phyloP scores from a whole-genome alignment of 2,113 vertebrate species.

The Ahaetulla prasina region DNA sequence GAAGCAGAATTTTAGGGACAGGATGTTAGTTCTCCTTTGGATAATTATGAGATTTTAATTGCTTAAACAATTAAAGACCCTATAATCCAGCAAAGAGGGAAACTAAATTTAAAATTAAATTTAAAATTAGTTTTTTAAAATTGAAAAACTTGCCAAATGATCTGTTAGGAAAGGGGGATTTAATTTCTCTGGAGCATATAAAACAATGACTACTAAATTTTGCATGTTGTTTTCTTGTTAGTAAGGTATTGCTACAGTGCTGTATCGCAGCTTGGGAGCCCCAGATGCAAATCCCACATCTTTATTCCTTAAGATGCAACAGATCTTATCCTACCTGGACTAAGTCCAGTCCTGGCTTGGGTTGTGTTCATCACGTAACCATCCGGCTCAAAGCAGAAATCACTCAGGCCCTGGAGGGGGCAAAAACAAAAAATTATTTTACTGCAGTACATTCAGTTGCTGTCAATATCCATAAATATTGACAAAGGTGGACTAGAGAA shows the following conservation, averaged over 20 bases:
- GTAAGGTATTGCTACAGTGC: neutral
- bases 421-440: neutral
- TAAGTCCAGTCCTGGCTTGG: constrained; percentile 78
- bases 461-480: neutral
- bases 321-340: constrained; percentile 71
- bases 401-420: constrained; percentile 80
- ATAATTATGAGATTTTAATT: neutral
- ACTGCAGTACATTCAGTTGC: neutral
- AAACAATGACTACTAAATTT: neutral
- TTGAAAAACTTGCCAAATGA: neutral
- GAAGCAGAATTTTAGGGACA: neutral
- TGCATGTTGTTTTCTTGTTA: neutral
- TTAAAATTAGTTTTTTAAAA: neutral
- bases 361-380: constrained; percentile 83
- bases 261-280: neutral
- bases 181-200: neutral
- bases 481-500: neutral
- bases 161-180: too few species aligned
- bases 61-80: neutral
- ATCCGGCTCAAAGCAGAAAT: constrained; percentile 87
- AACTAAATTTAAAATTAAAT: neutral
- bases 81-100: neutral
- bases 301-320: neutral
- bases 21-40: neutral
- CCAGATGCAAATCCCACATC: neutral